Evolutionary conservation across 2,113 vertebrate genomes (phyloP), one percentile per base, ranked within the genome.

Genomic region (Naja naja): DNA sequence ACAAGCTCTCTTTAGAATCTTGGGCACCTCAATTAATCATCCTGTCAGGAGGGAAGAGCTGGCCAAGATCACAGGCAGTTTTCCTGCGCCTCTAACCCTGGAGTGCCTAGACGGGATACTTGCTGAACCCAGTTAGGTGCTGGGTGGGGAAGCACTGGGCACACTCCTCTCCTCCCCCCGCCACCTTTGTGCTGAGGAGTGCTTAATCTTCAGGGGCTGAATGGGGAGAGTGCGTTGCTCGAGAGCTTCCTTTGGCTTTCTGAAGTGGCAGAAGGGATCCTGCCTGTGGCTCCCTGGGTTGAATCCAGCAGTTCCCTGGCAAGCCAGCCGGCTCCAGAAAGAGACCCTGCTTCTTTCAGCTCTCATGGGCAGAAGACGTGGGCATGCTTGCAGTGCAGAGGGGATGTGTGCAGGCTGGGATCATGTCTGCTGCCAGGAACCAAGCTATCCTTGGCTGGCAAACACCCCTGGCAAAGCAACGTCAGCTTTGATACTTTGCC

Each of bases 1-100:
- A 86, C 88, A 56, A 1, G 49, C 69, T 93, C 69, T 93, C 93
- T 95, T 92, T 87, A 91, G 94, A 95, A 91, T 64, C 3, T 0
- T 91, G 43, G 93, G 94, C 93, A 91, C 89, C 96, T 94, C 94
- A 90, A 95, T 96, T 94, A 93, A 95, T 96, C 94, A 89, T 58
- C 85, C 91, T 95, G 94, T 93, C 95, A 52, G 89, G 94, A 88
- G 94, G 91, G 93, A 95, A 93, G 92, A 90, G 93, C 27, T 89
- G 86, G 12, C 93, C 94, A 93, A 94, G 92, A 94, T 54, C 53
- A 47, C 91, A 92, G 92, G 90, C 85, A 0, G 3, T 25, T 30
- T 88, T 94, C 94, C 93, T 93, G 87, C 34, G n/a, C 81, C 87
- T 52, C 52, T 85, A 85, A 43, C 8, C 91, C 69, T 8, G 69